A percentile compares a stretch with the other conserved stretches of the same genome.
Conservation (phyloP, 2,797 vertebrate species). For the Etheostoma nigrum region DNA sequence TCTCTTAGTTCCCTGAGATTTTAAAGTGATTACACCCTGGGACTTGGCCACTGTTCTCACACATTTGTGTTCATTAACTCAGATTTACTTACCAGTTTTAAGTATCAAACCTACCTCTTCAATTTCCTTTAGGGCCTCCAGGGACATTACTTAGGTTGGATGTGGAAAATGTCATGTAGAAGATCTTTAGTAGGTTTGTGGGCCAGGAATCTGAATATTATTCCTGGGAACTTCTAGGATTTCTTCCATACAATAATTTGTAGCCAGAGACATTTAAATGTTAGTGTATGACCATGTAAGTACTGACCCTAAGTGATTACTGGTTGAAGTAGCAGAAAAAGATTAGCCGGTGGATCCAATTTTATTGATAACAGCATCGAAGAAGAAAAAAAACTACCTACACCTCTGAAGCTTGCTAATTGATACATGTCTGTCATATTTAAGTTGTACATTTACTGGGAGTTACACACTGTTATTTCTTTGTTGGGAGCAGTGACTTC, state of each 20-base stretch:
- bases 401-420: too few relatives aligned
- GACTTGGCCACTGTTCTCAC: not conserved
- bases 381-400: too few relatives aligned
- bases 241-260: too few relatives aligned
- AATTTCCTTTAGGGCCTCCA: not conserved
- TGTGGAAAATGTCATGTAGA: not conserved
- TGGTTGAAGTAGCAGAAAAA: not conserved
- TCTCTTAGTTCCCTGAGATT: not conserved
- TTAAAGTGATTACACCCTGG: not conserved
- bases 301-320: not conserved
- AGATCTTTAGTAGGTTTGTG: not conserved
- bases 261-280: too few relatives aligned
- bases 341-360: not conserved
- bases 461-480: too few relatives aligned
- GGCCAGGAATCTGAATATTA: too few relatives aligned
- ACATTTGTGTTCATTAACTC: not conserved
- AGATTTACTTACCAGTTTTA: not conserved
- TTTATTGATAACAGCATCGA: not conserved
- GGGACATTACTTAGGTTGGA: not conserved
- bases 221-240: too few relatives aligned
- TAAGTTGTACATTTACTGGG: too few relatives aligned
- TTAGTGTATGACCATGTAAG: not conserved
- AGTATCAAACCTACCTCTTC: not conserved
- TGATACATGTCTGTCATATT: too few relatives aligned
- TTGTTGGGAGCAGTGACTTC: too few relatives aligned